Conservation (phyloP, 2,113 vertebrate species). For the Phalacrocorax aristotelis region DNA sequence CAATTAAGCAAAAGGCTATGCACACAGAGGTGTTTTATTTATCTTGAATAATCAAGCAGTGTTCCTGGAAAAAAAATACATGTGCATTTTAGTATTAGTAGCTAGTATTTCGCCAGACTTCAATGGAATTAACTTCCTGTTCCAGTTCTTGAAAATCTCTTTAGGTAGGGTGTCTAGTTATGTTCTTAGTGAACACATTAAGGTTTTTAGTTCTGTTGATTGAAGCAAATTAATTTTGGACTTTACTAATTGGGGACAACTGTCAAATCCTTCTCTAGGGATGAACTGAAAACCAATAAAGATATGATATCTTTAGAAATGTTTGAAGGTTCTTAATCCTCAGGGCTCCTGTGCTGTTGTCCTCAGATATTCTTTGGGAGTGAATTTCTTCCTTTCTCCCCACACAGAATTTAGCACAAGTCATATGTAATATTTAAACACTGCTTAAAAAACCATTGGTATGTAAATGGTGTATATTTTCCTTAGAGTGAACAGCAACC, state of each 20-base stretch:
- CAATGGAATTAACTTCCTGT: background rate
- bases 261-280: background rate
- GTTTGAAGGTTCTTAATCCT: background rate
- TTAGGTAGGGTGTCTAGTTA: background rate
- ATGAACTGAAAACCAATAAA: background rate
- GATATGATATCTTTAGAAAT: background rate
- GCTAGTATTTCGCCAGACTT: background rate
- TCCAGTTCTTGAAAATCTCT: background rate
- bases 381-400: background rate
- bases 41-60: background rate
- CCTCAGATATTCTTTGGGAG: background rate
- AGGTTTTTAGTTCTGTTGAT: background rate
- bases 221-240: constrained; percentile 10
- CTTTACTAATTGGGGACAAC: background rate
- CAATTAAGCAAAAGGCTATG: background rate
- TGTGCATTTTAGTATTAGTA: background rate
- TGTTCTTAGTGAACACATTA: background rate
- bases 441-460: background rate
- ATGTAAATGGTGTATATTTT: background rate
- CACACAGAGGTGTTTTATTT: background rate
- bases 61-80: background rate
- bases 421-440: background rate
- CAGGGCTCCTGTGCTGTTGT: background rate
- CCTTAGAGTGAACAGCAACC: background rate
- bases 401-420: background rate